Conservation (phyloP, 2,797 vertebrate genomes). For the Siniperca scherzeri region DNA sequence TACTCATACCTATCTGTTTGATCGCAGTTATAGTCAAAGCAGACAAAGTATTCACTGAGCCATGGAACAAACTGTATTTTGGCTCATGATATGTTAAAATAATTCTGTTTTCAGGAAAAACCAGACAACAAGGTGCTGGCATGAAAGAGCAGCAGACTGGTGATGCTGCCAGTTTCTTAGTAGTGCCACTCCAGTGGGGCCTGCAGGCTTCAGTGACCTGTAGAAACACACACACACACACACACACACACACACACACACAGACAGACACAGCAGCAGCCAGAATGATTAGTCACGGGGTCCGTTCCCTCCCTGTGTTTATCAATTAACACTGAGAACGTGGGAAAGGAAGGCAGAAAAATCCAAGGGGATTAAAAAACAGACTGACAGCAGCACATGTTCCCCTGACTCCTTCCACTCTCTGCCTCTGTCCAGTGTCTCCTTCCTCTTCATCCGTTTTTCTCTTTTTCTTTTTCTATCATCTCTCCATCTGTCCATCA, state of each 20-base stretch:
- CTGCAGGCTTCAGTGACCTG: slow-evolving; percentile 60
- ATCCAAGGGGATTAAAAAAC: slow-evolving; percentile 84
- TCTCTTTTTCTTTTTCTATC: slow-evolving; percentile 40
- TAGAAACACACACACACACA: slow-evolving; percentile 45
- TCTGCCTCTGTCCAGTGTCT: slow-evolving; percentile 48
- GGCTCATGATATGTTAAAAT: slow-evolving; percentile 29
- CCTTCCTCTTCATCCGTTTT: slow-evolving; percentile 39
- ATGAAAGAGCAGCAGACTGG: slow-evolving; percentile 50
- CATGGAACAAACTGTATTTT: slow-evolving; percentile 59
- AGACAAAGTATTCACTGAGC: slow-evolving; percentile 45
- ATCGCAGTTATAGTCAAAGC: slow-evolving; percentile 27
- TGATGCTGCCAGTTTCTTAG: slow-evolving; percentile 58
- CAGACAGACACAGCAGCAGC: slow-evolving; percentile 61
- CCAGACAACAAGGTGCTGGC: slow-evolving; percentile 63
- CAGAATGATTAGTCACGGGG: slow-evolving; percentile 82
- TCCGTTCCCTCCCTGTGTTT: slow-evolving; percentile 83
- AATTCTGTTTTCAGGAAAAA: slow-evolving; percentile 38
- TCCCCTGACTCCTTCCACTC: slow-evolving; percentile 56
- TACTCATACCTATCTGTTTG: slow-evolving; percentile 2
- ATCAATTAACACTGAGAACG: slow-evolving; percentile 89
- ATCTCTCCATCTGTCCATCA: slow-evolving; percentile 44
- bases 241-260: slow-evolving; percentile 27
- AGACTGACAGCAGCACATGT: slow-evolving; percentile 87
- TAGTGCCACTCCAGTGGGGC: slow-evolving; percentile 50
- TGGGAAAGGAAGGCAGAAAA: slow-evolving; percentile 85